Base-by-base conservation (phyloP, 2,888 invertebrate species). In the Mesochorus sp. region DNA sequence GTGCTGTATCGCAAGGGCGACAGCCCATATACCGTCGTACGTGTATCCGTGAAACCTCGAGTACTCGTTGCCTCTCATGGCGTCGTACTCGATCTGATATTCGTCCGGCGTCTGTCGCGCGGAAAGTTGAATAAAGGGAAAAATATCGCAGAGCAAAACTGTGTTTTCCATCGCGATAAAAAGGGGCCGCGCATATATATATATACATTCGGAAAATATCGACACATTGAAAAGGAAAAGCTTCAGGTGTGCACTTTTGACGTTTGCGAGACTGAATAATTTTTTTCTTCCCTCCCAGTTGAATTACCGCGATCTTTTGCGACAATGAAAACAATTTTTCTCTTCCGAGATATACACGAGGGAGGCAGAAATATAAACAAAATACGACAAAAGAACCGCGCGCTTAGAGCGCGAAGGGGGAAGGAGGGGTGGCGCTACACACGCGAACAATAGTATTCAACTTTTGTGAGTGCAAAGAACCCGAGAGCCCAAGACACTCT, bases 1-100 rank as follows among this genome's bases (percentile, higher is more conserved):
- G 82, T 95, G 95, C 88, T 98, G 97, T 76, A 99, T 96, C 0
- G 99, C 99, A 76, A 98, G 91, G 0, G 99, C 99, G 82, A 99
- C 97, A 0, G 98, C 97, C 99, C 99, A 99, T 82, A 99, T 97
- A 2, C 98, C 99, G 91, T 99, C 99, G 90, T 99, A 99, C 6
- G 99, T 98, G 91, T 99, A 99, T 1, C 98, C 99, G 90, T 99
- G 98, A 89, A 98, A 99, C 82, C 98, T 94, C 34, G 98, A 98
- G 92, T 97, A 98, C 87, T 97, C 97, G 0, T 92, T 89, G 0
- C 96, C 96, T 81, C 97, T 93, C 79, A 96, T 92, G 28, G 95
- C 94, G 86, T 98, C 95, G 90, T 98, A 98, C 89, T 97, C 95
- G 39, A 93, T 92, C 87, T 95, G 94, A 89, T 98, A 98, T 89